These are phyloP conservation scores for Neopelma chrysocephalum DNA, from an alignment of 2,797 vertebrate genomes.

Conservation along the genomic window DNA sequence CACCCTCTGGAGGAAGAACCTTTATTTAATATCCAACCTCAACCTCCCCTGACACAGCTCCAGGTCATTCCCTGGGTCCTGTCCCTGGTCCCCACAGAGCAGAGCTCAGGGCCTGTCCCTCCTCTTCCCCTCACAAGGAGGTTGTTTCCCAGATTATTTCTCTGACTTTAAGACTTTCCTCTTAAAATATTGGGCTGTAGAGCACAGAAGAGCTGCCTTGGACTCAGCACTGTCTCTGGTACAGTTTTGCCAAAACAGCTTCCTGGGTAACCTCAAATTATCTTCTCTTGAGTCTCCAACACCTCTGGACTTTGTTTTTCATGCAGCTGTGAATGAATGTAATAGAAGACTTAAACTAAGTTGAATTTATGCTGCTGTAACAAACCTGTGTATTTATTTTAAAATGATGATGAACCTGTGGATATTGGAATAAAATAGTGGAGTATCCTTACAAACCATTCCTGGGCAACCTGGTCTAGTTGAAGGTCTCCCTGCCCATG, in stretches of 20 bases:
- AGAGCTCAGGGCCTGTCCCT: too few species aligned
- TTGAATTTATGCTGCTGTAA: background rate
- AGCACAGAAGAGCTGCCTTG: background rate
- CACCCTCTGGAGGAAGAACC: too few species aligned
- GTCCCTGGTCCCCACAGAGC: too few species aligned
- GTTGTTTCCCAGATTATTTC: background rate
- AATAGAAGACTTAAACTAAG: background rate
- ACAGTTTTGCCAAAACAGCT: background rate
- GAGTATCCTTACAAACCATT: background rate
- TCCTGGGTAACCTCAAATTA: background rate
- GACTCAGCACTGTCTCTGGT: background rate
- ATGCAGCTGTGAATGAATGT: accelerated
- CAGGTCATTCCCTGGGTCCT: too few species aligned
- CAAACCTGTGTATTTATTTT: background rate
- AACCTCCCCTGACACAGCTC: too few species aligned
- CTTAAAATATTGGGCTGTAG: background rate
- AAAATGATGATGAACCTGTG: too few species aligned
- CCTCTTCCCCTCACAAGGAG: too few species aligned
- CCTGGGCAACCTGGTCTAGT: background rate
- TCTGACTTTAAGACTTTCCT: background rate
- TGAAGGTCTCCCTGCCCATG: background rate
- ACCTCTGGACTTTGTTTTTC: background rate
- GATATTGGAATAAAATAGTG: background rate
- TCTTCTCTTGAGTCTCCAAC: background rate
- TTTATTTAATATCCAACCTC: too few species aligned